phyloP scores from a whole-genome alignment of 2,888 invertebrate species.

The Erpobdella octoculata region DNA sequence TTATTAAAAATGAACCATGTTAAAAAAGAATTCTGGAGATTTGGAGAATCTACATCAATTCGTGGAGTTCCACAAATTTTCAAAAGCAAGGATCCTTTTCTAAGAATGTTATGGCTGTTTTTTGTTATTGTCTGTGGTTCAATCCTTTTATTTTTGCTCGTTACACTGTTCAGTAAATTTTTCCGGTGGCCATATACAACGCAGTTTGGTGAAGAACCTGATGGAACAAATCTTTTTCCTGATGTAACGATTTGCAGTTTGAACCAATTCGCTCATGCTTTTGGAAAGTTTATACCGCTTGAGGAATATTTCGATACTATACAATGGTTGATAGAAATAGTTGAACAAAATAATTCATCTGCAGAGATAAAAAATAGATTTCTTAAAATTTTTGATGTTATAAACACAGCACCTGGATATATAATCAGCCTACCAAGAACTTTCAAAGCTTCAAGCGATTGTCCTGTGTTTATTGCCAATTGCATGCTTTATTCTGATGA shows the following conservation, averaged over 20 bases:
- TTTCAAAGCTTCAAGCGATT: not conserved
- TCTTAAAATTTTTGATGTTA: no score
- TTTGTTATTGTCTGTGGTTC: not conserved
- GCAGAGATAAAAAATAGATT: no score
- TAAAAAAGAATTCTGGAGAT: slow-evolving; percentile 11
- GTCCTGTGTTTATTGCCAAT: not conserved
- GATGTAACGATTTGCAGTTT: slow-evolving; percentile 21
- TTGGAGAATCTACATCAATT: not conserved
- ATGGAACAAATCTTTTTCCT: not conserved
- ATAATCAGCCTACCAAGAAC: not conserved
- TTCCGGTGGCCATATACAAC: slow-evolving; percentile 14
- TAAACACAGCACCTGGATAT: not conserved
- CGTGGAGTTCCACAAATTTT: slow-evolving; percentile 11
- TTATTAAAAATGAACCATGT: no score
- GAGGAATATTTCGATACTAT: no score
- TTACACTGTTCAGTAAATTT: not conserved
- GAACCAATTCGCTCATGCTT: slow-evolving; percentile 4
- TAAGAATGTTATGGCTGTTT: slow-evolving; percentile 11
- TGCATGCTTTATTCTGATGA: not conserved
- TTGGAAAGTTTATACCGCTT: no score
- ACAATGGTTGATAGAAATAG: no score
- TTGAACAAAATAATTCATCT: not conserved
- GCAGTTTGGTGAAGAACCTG: slow-evolving; percentile 1
- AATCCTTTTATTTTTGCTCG: slow-evolving; percentile 5
- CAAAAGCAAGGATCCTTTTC: not conserved